phyloP scores from a whole-genome alignment of 2,113 vertebrate species.

The Alouatta palliata region DNA sequence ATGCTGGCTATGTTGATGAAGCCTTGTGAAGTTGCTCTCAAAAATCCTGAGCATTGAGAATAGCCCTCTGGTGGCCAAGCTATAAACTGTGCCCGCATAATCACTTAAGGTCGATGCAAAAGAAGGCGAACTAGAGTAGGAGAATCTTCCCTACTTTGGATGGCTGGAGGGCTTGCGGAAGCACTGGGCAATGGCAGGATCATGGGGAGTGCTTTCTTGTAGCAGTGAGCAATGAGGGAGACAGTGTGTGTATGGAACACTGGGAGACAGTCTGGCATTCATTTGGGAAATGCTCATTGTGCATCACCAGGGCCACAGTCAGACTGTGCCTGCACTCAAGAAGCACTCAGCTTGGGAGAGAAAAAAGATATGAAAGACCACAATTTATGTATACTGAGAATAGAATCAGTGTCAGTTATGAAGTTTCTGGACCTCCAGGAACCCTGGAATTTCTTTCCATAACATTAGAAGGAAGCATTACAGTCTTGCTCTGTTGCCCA shows the following conservation, averaged over 20 bases:
- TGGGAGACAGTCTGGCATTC: neutral
- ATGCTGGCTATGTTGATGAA: neutral
- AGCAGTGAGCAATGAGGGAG: neutral
- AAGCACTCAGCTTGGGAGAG: neutral
- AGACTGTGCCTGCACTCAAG: neutral
- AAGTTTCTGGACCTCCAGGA: neutral
- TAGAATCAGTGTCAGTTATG: neutral
- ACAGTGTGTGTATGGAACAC: neutral
- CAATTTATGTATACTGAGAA: neutral
- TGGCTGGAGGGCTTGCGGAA: neutral
- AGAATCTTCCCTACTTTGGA: neutral
- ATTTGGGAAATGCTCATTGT: neutral
- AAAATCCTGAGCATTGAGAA: slow-evolving; percentile 8
- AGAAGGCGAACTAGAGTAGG: neutral
- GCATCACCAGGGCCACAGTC: neutral
- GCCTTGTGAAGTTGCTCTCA: neutral
- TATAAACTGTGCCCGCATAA: neutral
- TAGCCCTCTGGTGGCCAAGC: slow-evolving; percentile 54
- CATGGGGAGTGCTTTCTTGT: neutral
- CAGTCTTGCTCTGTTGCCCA: no score
- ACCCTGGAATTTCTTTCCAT: neutral
- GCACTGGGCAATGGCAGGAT: neutral
- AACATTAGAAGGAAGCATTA: neutral
- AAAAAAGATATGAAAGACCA: neutral
- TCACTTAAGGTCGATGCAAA: neutral